Base-by-base conservation (phyloP, 1,140 invertebrate genomes). In the Tribolium madens region DNA sequence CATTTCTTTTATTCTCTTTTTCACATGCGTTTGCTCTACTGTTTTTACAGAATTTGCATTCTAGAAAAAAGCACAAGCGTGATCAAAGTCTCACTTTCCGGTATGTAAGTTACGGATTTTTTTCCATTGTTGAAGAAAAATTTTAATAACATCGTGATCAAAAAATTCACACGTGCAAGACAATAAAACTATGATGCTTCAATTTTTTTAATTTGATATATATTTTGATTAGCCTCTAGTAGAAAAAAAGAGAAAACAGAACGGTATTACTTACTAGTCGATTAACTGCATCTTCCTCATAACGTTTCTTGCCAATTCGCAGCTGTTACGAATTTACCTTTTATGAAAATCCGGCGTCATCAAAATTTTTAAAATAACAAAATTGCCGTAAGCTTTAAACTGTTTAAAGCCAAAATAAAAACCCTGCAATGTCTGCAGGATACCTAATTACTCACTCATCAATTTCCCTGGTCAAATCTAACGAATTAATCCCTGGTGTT, bases 371-470 rank as follows among this genome's bases (percentile, higher is more conserved):
- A 75, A 46, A 47, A 46, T 47, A 15, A 4, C 21, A 26, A 26
- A n/a, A 26, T 26, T 26, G 6, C 21, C 21, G 21, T 26, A 26
- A 26, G 21, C 21, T 26, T 26, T 3, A 26, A 26, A 26, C 21
- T 4, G 21, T 26, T 26, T 33, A n/a, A 10, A 42, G 14, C 10
- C 50, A 14, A 10, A 7, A 50, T 42, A 21, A 26, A 47, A 47
- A 57, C 21, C 52, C 52, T 57, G 52, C 52, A 10, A 3, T n/a
- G 26, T 13, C 26, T 5, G 7, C 57, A 33, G 9, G 57, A 33
- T 31, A 64, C 31, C n/a, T 64, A 33, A 64, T 64, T 64, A 83
- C 82, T 83, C 79, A 83, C 82, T 81, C 82, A 75, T 83, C 82
- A 75, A 77, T 73, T 75, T 78, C 77, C 74, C 73, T 79, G n/a